These are phyloP conservation scores for Camponotus fellah DNA, from an alignment of 2,888 invertebrate genomes.

Conservation along the genomic window DNA sequence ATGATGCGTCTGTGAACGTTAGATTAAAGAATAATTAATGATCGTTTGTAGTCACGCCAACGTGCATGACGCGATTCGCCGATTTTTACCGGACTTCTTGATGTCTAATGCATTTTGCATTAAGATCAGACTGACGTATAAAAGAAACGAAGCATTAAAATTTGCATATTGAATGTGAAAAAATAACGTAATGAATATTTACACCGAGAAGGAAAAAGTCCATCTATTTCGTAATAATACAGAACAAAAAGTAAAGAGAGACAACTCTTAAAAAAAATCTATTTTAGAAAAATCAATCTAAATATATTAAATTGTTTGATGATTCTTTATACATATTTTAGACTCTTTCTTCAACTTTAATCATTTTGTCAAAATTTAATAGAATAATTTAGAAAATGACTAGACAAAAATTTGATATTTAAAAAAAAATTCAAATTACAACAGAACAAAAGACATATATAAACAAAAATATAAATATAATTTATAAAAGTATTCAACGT, in stretches of 20 bases:
- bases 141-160: neutral
- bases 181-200: neutral
- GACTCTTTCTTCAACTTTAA: neutral
- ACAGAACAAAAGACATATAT: neutral
- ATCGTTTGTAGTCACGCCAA: conserved; percentile 57
- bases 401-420: neutral
- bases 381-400: no score
- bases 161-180: neutral
- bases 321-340: neutral
- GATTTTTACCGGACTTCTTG: conserved; percentile 54
- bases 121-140: neutral
- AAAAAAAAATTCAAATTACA: neutral
- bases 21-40: conserved; percentile 72
- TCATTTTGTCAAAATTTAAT: neutral
- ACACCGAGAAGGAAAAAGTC: neutral
- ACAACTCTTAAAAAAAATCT: neutral
- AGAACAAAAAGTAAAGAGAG: neutral
- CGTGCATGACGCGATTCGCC: conserved; percentile 50
- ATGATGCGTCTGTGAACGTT: conserved; percentile 59
- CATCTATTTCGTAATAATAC: neutral
- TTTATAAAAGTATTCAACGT: conserved; percentile 24
- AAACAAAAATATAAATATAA: neutral
- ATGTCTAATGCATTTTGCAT: conserved; percentile 38
- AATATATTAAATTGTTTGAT: neutral
- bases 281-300: neutral